Base-by-base conservation (phyloP, 1,140 invertebrate genomes). In the Drosophila parabipectinata region DNA sequence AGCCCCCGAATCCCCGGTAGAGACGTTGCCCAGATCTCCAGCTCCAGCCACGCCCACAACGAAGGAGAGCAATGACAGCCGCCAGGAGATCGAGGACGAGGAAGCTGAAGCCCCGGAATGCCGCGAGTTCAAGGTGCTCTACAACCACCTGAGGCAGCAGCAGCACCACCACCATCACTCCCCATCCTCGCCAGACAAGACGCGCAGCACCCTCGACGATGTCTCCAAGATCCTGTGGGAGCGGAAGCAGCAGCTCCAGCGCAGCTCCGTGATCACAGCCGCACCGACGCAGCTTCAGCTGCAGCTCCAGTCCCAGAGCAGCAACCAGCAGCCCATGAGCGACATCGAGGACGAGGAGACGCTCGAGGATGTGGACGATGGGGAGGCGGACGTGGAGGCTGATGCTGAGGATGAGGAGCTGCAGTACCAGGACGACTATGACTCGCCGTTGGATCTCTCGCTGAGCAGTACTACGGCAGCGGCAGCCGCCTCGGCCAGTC, bases 371-470 rank as follows among this genome's bases (percentile, higher is more conserved):
- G 78, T 59, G 41, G 71, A 76, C 24, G 71, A 76, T 28, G 72
- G 39, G 15, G 73, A 75, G 51, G 72, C 73, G 30, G 82, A 87
- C 44, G 77, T 88, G 8, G 82, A 87, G 32, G 71, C 83, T 7
- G 81, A 85, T 44, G 67, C 67, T 9, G 77, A 79, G 51, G 84
- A 88, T 14, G 82, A 90, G 18, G 77, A 75, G 28, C 54, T 80
- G n/a, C 77, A 88, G 14, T 80, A 84, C 51, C 77, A 90, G 28
- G 82, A 92, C 71, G 93, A 69, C 50, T 88, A 94, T 30, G 94
- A 93, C 50, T 82, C 90, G 21, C 94, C 94, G 1, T 81, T 95
- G 74, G 94, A 95, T 91, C 92, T 95, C 79, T 94, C 94, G 18
- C 92, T 95, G 48, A 92, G 88, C 59, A 81, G 92, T 18, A 90